Evolutionary conservation across 92 coral and sea anemone genomes (phyloP).

Genomic region (Micromussa lordhowensis): DNA sequence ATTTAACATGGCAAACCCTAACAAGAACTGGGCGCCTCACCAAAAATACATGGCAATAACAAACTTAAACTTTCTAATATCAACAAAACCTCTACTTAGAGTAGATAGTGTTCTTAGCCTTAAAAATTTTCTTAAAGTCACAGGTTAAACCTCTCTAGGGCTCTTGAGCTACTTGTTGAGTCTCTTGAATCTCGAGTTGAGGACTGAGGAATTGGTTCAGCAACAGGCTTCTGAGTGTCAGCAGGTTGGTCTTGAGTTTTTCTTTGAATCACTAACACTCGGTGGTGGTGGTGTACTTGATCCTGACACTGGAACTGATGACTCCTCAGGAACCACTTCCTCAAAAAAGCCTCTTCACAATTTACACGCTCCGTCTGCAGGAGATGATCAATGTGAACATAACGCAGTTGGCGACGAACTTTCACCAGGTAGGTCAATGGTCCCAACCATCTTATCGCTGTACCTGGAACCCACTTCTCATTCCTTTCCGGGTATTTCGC

Average conservation of each 20-base stretch:
- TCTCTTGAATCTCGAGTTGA: neutral
- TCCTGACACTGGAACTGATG: too few species aligned
- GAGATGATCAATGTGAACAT: constrained; percentile 69
- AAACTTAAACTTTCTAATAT: neutral
- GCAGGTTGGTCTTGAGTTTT: neutral
- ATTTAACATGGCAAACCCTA: too few species aligned
- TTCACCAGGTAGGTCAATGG: constrained; percentile 50
- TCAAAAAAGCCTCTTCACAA: neutral
- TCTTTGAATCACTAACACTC: neutral
- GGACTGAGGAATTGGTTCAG: neutral
- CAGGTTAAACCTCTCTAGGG: constrained; percentile 3
- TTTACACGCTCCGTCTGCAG: constrained; percentile 14
- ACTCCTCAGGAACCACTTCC: too few species aligned
- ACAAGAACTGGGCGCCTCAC: too few species aligned
- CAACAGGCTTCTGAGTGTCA: neutral
- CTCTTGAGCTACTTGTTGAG: neutral
- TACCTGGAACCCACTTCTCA: constrained; percentile 59
- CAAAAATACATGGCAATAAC: neutral
- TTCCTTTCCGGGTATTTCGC: constrained; percentile 52
- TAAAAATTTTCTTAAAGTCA: too few species aligned
- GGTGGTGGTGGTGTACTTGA: neutral
- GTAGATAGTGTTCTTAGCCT: too few species aligned
- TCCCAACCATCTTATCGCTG: constrained; percentile 37
- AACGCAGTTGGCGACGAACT: constrained; percentile 51
- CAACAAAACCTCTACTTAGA: neutral